These are phyloP conservation scores for Ciconia stormi DNA, from an alignment of 2,113 vertebrate genomes.

Conservation along the genomic window DNA sequence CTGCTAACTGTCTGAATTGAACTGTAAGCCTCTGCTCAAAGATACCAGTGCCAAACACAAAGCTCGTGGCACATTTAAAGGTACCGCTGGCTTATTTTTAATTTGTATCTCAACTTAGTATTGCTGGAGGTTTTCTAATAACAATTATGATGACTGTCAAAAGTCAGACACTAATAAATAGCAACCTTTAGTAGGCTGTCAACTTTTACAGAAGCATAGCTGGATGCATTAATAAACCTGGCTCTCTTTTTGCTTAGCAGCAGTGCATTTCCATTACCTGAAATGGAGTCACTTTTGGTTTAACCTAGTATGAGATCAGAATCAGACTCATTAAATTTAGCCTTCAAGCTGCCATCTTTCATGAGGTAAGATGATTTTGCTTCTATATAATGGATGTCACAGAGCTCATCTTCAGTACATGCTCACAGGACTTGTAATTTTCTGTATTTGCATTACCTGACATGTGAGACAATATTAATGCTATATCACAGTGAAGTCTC, in stretches of 20 bases:
- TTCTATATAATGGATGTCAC: constrained; percentile 49
- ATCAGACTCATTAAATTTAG: constrained; percentile 32
- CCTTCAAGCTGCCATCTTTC: constrained; percentile 35
- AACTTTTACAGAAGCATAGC: neutral
- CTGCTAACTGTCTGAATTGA: constrained; percentile 66
- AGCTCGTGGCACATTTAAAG: constrained; percentile 56
- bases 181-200: neutral
- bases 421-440: constrained; percentile 43
- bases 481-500: constrained; percentile 27
- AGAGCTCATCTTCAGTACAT: constrained; percentile 36
- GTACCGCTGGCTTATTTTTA: constrained; percentile 36
- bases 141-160: neutral
- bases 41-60: constrained; percentile 39
- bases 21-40: constrained; percentile 28
- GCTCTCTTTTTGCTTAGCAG: neutral
- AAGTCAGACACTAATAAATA: neutral
- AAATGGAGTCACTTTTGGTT: neutral
- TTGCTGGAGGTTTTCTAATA: constrained; percentile 36
- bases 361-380: constrained; percentile 19
- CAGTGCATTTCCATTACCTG: neutral
- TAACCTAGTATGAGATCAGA: constrained; percentile 6
- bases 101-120: constrained; percentile 26
- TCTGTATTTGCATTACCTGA: constrained; percentile 62
- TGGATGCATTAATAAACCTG: neutral
- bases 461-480: constrained; percentile 49